A percentile compares a stretch with the other conserved stretches of the same genome.
These are phyloP conservation scores for Thymallus thymallus DNA, from an alignment of 2,113 vertebrate genomes.

Conservation along the genomic window DNA sequence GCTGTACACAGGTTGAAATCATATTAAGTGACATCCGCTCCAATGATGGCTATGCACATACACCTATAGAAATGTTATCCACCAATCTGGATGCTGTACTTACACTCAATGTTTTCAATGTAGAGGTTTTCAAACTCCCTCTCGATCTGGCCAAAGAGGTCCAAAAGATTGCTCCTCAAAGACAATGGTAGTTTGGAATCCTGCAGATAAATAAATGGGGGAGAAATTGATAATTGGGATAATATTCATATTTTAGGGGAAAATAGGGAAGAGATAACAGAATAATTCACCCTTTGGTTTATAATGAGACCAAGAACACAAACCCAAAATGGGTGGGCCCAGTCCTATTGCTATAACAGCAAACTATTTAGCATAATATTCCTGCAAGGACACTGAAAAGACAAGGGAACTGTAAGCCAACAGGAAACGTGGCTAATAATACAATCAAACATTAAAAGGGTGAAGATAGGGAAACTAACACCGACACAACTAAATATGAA, in stretches of 20 bases:
- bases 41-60: neutral
- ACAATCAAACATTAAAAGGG: neutral
- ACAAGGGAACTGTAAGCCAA: no score
- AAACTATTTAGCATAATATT: no score
- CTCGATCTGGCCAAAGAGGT: slow-evolving; percentile 97
- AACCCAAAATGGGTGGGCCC: no score
- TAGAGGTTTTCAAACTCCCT: slow-evolving; percentile 98
- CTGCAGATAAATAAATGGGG: slow-evolving; percentile 60
- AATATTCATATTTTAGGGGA: neutral
- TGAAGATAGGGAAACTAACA: neutral
- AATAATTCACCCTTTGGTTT: no score
- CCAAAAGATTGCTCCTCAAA: slow-evolving; percentile 88
- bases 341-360: no score
- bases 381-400: no score
- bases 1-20: neutral
- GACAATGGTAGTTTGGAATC: slow-evolving; percentile 94
- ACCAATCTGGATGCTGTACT: slow-evolving; percentile 63
- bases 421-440: neutral
- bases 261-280: neutral
- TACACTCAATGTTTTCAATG: slow-evolving; percentile 95
- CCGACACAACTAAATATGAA: neutral
- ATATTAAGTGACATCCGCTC: neutral
- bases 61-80: neutral
- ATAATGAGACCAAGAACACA: no score
- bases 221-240: no score